Base-by-base conservation (phyloP, 1,140 invertebrate species). In the Drosophila jambulina region DNA sequence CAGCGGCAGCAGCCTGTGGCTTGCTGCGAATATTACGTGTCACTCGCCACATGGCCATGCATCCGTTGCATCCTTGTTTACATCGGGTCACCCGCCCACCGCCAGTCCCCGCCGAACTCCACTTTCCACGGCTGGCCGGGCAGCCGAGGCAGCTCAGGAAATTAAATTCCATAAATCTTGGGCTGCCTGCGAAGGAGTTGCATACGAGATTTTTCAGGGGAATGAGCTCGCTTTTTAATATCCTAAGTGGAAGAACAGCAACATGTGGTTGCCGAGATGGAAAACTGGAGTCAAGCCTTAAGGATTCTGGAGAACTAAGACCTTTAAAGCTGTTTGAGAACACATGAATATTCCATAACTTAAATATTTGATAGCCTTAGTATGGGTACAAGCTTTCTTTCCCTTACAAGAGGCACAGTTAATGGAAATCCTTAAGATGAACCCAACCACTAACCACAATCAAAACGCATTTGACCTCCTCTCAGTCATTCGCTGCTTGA, bases 151-250 rank as follows among this genome's bases (percentile, higher is more conserved):
- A 84, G 78, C 85, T 90, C 80, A 88, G 84, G 84, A 88, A 88
- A 88, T 88, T 88, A 88, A 88, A 88, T 84, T 61, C 65, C 85
- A 88, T 88, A 88, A 88, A 88, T 88, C 84, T 88, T 80, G 56
- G 56, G 36, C 51, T 40, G 62, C 49, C 57, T 70, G 43, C 65
- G 10, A 42, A 48, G 43, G 27, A 45, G 43, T 46, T 43, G 46
- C 49, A 78, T 40, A 43, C 25, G 58, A 64, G 51, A 56, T 78
- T 43, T 62, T n/a, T n/a, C 58, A 36, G 34, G 9, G 25, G 69
- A 57, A 45, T 61, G 46, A 59, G 43, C 40, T 34, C 21, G 32
- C 59, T 80, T 86, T 86, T 87, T 86, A 86, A 86, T 86, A 86
- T 87, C 79, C 65, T 77, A 86, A 87, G 83, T 86, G 80, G 42